Evolutionary conservation across 2,113 vertebrate species (phyloP), one percentile per base, ranked within the genome.

Genomic region (Grus americana): DNA sequence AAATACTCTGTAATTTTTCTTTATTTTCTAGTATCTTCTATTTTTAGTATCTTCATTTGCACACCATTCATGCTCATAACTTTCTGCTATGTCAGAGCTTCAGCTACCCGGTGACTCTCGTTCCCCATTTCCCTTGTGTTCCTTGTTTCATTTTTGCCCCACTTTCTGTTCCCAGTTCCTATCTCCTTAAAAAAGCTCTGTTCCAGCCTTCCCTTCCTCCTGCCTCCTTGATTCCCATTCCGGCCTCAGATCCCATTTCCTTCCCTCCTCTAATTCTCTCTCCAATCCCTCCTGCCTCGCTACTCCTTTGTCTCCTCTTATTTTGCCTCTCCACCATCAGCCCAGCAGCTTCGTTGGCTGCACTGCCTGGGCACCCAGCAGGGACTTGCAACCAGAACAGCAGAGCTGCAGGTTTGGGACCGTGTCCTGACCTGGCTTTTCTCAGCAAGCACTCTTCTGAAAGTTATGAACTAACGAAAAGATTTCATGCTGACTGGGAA

Each of bases 261-360:
- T 72, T 63, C 38, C 20, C 19, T 86, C 20, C 9, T 84, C 26
- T 76, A 44, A 30, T 32, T 49, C 9, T 78, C 36, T 90, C 6
- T 68, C 23, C 26, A 52, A 0, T 70, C 29, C 15, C 34, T 59
- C 24, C 26, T 38, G 5, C 34, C 18, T 55, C 47, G 44, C 34
- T 68, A 2, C 4, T 65, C 4, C 29, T 79, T 78, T 40, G 11
- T 15, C 18, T 55, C 24, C 11, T 29, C 14, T 55, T 46, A 11
- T 58, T 79, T 88, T 79, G 27, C 12, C 4, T 62, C 15, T 62
- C 17, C 42, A 5, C n/a, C 32, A 8, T 70, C 54, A 71, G 30
- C 58, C 20, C 6, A 3, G 32, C 8, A 47, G 23, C 34, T 91
- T 80, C 38, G 6, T n/a, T 1, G 0, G 4, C 9, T 2, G 1